Conservation (phyloP, 2,888 invertebrate genomes). For the Dicranocentrus wangi region DNA sequence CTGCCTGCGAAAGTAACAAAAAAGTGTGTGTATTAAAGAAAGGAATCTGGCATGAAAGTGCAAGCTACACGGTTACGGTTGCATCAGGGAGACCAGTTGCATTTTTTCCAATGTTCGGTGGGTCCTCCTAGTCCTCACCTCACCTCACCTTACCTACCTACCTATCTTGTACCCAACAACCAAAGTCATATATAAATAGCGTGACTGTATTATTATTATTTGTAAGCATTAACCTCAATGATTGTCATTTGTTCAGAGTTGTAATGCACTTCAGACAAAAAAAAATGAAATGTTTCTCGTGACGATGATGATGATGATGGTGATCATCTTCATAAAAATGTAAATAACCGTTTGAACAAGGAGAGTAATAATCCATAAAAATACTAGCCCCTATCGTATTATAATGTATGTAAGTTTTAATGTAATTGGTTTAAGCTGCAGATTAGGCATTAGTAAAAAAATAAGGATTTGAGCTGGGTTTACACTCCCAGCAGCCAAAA, state of each 20-base stretch:
- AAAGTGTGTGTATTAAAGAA: constrained; percentile 34
- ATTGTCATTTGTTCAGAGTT: no score
- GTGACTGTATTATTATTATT: constrained; percentile 30
- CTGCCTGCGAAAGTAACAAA: constrained; percentile 38
- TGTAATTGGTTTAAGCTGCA: constrained; percentile 41
- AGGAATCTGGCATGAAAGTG: constrained; percentile 64
- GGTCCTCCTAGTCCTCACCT: no score
- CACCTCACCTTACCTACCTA: no score
- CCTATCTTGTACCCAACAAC: constrained; percentile 17
- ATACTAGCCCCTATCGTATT: constrained; percentile 4
- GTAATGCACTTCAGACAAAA: background rate
- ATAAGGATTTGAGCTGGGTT: no score
- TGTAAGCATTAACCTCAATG: constrained; percentile 4
- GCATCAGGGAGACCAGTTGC: constrained; percentile 61
- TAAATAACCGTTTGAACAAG: background rate
- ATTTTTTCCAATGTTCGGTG: constrained; percentile 46
- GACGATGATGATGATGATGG: no score
- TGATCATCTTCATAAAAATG: constrained; percentile 12
- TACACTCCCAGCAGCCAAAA: no score
- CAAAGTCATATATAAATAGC: constrained; percentile 44
- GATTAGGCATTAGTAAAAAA: no score
- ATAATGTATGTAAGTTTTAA: constrained; percentile 12
- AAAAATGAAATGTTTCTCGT: background rate
- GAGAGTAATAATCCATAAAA: constrained; percentile 48
- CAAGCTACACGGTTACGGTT: no score